Evolutionary conservation across 2,113 vertebrate genomes (phyloP), one percentile per base, ranked within the genome.

Genomic region (Nerophis lumbriciformis): DNA sequence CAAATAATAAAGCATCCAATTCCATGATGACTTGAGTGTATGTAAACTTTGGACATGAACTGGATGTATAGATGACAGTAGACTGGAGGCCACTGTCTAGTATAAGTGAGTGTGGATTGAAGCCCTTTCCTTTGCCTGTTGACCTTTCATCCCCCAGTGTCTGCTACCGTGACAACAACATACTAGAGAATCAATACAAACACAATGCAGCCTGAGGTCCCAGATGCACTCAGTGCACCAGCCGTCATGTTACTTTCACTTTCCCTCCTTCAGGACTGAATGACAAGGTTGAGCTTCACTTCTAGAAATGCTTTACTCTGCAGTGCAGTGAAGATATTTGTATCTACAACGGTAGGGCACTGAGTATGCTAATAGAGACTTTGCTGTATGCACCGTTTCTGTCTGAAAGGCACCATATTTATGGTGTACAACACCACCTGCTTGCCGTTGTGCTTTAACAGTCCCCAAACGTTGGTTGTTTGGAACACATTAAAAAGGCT

Each of bases 101-200:
- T 58, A 61, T 51, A 16, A 44, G 6, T 47, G 36, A 36, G n/a
- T 59, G 38, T 66, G 44, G 28, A 57, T 48, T 60, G 28, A 47
- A 38, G 12, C 38, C 16, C 14, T 11, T 38, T 16, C 36, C 38
- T 21, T 68, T 6, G 8, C 54, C 19, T 65, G 5, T 45, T 68
- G 48, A 56, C 48, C 71, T 28, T 1, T 35, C 58, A 36, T 48
- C 35, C 45, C 63, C 50, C 1, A 16, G 28, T 35, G 48, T 63
- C 50, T 45, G 6, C 11, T 39, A 11, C 53, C 5, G 4, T 36
- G 28, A 39, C 42, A 37, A 48, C 53, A 37, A 6, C 53, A 56
- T 53, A 19, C 54, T 35, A 42, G 14, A 5, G 54, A n/a, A 57
- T 65, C 11, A n/a, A 57, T 49, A 48, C 63, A 63, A 51, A 61